Percentiles rank a stretch among this genome's conserved stretches.
These are phyloP conservation scores for Mythimna albipuncta DNA, from an alignment of 2,888 invertebrate species.

Conservation along the genomic window DNA sequence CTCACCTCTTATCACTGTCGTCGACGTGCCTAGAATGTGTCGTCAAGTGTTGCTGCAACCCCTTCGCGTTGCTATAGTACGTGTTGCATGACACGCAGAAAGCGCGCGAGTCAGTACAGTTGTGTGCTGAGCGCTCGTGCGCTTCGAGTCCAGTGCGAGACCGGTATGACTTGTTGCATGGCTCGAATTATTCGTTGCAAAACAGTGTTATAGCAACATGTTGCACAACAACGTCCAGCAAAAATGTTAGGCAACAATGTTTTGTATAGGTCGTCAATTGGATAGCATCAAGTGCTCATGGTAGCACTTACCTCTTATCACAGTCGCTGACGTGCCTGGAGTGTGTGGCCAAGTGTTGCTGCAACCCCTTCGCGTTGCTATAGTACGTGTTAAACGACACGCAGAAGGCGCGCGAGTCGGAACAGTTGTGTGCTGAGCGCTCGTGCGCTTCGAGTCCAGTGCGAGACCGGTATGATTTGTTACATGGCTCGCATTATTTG, in stretches of 20 bases:
- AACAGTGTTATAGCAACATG: too few relatives aligned
- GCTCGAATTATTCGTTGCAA: neutral
- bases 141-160: conserved; percentile 70
- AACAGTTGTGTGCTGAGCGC: conserved; percentile 52
- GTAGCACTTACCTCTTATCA: conserved; percentile 68
- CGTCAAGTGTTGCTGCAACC: conserved; percentile 71
- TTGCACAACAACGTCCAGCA: too few relatives aligned
- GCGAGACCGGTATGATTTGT: conserved; percentile 72
- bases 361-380: conserved; percentile 64
- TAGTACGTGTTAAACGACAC: conserved; percentile 70
- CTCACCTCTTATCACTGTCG: conserved; percentile 71
- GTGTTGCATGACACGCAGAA: conserved; percentile 69
- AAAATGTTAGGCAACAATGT: too few relatives aligned
- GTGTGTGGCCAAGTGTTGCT: conserved; percentile 74
- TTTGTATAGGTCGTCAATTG: too few relatives aligned
- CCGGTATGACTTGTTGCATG: conserved; percentile 72
- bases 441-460: conserved; percentile 69
- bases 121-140: conserved; percentile 64
- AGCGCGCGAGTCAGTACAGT: conserved; percentile 36
- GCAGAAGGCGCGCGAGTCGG: conserved; percentile 65
- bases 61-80: conserved; percentile 69
- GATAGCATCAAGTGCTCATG: too few relatives aligned
- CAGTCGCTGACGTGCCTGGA: conserved; percentile 70
- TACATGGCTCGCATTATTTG: conserved; percentile 51
- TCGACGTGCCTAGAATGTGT: conserved; percentile 75